Evolutionary conservation across 1,140 invertebrate genomes (phyloP).

Genomic region (Tribolium castaneum): DNA sequence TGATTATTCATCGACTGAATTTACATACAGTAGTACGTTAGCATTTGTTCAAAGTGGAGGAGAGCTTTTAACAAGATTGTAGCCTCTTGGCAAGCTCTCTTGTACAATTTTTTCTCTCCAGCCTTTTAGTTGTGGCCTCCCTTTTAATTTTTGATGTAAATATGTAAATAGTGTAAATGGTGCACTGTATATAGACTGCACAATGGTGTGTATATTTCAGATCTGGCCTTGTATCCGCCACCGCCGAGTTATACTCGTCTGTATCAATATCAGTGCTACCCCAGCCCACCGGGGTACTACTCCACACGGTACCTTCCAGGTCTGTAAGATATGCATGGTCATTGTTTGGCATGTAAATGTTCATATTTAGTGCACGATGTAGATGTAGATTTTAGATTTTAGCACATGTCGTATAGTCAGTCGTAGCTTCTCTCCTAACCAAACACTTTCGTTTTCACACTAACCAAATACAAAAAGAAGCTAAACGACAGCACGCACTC

Average conservation of each 20-base stretch:
- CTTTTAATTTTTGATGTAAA: background rate
- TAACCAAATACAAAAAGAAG: background rate
- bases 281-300: constrained; percentile 62
- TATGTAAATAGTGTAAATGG: constrained; percentile 9
- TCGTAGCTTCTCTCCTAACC: background rate
- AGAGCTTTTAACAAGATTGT: constrained; percentile 3
- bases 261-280: constrained; percentile 67
- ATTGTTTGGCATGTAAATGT: constrained; percentile 47
- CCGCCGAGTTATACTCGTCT: constrained; percentile 68
- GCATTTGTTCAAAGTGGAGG: constrained; percentile 6
- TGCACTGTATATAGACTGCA: constrained; percentile 53
- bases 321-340: constrained; percentile 56
- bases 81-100: background rate
- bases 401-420: background rate
- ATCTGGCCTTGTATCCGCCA: constrained; percentile 65
- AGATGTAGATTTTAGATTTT: constrained; percentile 22
- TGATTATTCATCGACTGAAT: constrained; percentile 34
- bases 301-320: constrained; percentile 58
- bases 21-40: constrained; percentile 31
- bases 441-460: constrained; percentile 30
- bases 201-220: constrained; percentile 61
- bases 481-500: background rate
- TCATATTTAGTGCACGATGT: constrained; percentile 11
- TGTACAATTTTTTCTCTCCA: no score
- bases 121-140: no score